Evolutionary conservation across 2,113 vertebrate species (phyloP).

Genomic region (Tragelaphus imberbis): DNA sequence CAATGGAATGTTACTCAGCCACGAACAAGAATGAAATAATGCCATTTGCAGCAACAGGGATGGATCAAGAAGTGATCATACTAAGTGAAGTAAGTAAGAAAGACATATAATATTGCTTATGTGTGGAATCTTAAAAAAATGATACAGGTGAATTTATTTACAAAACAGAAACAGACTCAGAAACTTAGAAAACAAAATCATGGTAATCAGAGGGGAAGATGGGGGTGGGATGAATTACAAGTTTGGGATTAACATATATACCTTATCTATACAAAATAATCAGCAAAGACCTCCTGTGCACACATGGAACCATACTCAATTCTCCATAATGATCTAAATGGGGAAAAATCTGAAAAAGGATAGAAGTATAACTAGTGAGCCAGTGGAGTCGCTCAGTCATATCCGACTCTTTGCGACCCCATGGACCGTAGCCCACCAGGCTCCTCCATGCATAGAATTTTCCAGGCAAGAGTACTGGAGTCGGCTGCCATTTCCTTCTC

Average conservation of each 20-base stretch:
- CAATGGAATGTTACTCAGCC: not conserved
- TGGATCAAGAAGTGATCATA: not conserved
- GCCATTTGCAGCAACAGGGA: not conserved
- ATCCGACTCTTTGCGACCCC: accelerated
- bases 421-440: not conserved
- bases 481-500: not conserved
- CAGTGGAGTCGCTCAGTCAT: not conserved
- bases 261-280: not conserved
- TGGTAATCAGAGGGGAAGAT: not conserved
- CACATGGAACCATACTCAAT: not conserved
- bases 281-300: not conserved
- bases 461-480: not conserved
- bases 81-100: not conserved
- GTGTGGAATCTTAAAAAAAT: not conserved
- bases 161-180: not conserved
- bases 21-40: not conserved
- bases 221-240: not conserved
- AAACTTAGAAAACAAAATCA: not conserved
- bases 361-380: not conserved
- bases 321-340: not conserved
- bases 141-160: not conserved
- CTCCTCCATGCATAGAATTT: not conserved
- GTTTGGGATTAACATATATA: not conserved
- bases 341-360: not conserved
- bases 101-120: not conserved